A percentile compares a stretch with the other conserved stretches of the same genome.
These are phyloP conservation scores for Dunckerocampus dactyliophorus DNA, from an alignment of 2,113 vertebrate species.

Conservation along the genomic window DNA sequence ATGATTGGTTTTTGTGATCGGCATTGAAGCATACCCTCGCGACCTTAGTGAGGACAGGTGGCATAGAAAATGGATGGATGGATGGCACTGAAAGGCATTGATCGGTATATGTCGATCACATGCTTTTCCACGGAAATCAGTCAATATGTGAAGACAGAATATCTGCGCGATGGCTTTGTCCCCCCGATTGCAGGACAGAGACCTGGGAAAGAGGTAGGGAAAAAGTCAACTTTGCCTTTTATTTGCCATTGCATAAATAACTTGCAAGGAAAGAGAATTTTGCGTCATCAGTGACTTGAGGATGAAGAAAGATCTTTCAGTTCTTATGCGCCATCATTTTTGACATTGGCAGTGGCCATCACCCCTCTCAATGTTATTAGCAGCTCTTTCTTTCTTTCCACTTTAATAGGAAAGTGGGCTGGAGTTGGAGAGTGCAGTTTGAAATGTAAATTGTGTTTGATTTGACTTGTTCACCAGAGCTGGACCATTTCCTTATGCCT, in stretches of 20 bases:
- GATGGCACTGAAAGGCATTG: no score
- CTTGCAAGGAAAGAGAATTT: not conserved
- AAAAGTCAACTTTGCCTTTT: not conserved
- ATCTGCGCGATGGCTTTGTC: no score
- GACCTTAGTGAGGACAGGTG: no score
- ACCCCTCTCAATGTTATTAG: not conserved
- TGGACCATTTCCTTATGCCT: constrained; percentile 23
- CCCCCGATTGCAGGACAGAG: no score
- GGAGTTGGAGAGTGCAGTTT: not conserved
- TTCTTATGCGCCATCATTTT: no score
- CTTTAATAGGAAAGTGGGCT: not conserved
- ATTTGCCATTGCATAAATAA: not conserved
- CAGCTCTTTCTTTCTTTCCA: not conserved
- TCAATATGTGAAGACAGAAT: no score
- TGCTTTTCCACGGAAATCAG: no score
- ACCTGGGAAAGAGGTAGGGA: no score
- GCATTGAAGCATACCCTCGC: no score
- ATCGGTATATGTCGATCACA: no score
- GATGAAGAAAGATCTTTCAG: not conserved
- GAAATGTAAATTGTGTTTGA: not conserved
- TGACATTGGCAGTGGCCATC: not conserved
- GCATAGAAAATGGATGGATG: no score
- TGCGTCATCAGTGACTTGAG: not conserved
- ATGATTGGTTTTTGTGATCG: no score
- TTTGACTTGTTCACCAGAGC: constrained; percentile 22